These are phyloP conservation scores for Redunca redunca DNA, from an alignment of 2,113 vertebrate genomes.

Conservation along the genomic window DNA sequence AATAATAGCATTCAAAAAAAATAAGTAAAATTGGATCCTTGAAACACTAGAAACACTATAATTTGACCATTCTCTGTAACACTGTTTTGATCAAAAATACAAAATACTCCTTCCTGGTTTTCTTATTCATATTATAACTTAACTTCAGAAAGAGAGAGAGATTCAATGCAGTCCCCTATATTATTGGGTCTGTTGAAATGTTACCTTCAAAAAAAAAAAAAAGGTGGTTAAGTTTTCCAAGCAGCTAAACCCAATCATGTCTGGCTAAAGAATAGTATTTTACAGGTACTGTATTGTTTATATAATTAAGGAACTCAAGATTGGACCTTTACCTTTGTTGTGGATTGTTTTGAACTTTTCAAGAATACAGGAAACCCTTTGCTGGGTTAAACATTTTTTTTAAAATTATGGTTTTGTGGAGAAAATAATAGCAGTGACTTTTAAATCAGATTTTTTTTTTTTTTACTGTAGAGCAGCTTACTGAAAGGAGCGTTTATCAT, in stretches of 20 bases:
- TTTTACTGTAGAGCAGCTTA: neutral
- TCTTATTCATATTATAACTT: neutral
- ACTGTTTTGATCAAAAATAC: neutral
- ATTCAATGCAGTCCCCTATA: neutral
- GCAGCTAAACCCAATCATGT: neutral
- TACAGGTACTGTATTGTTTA: neutral
- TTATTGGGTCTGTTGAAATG: neutral
- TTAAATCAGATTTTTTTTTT: neutral
- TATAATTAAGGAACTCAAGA: conserved; percentile 11
- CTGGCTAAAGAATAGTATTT: neutral
- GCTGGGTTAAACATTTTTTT: conserved; percentile 17
- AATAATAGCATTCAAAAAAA: neutral
- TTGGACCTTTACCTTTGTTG: conserved; percentile 12
- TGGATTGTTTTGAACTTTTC: neutral
- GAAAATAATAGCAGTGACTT: conserved; percentile 32
- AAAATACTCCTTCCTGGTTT: neutral
- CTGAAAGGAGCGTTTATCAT: neutral
- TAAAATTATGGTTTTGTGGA: neutral
- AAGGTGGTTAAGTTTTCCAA: conserved; percentile 3
- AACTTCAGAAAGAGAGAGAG: neutral
- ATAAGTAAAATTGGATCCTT: neutral
- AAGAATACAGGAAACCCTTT: conserved; percentile 38
- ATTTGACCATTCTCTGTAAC: neutral
- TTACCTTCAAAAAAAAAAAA: neutral
- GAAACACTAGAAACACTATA: neutral